A percentile compares a stretch with the other conserved stretches of the same genome.
Conservation (phyloP, 2,888 invertebrate species). For the Eupelmus urozonus region DNA sequence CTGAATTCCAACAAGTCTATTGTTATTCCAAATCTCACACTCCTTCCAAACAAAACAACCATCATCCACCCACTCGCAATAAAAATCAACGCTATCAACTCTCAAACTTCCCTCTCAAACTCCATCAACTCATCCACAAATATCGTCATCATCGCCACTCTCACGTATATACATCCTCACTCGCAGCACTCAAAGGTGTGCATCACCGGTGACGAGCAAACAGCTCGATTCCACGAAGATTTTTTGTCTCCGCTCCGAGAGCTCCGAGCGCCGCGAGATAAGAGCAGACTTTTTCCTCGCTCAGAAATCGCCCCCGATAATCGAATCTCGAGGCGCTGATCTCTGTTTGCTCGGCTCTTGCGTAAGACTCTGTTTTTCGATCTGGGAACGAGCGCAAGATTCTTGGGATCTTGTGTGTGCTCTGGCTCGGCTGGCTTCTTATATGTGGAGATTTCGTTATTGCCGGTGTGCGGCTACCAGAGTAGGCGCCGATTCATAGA, state of each 20-base stretch:
- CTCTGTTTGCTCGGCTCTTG: slow-evolving; percentile 41
- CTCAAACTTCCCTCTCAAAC: too few relatives aligned
- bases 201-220: slow-evolving; percentile 14
- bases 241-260: not conserved
- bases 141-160: too few relatives aligned
- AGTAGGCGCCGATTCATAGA: too few relatives aligned
- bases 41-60: too few relatives aligned
- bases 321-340: slow-evolving; percentile 37
- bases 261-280: slow-evolving; percentile 9
- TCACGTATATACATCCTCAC: not conserved
- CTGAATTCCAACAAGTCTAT: too few relatives aligned
- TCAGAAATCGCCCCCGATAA: slow-evolving; percentile 35
- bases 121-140: too few relatives aligned
- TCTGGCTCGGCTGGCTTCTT: not conserved
- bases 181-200: too few relatives aligned
- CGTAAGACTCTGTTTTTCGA: slow-evolving; percentile 15
- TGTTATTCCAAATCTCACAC: too few relatives aligned
- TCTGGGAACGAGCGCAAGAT: not conserved
- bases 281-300: not conserved
- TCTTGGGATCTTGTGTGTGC: not conserved
- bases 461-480: too few relatives aligned
- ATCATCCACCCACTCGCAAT: too few relatives aligned
- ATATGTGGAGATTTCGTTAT: not conserved
- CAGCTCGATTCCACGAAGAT: slow-evolving; percentile 16
- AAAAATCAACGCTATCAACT: too few relatives aligned